Percentiles rank a stretch among this genome's conserved stretches.
Evolutionary conservation across 2,113 vertebrate species (phyloP).

Genomic region (Dromas ardeola): DNA sequence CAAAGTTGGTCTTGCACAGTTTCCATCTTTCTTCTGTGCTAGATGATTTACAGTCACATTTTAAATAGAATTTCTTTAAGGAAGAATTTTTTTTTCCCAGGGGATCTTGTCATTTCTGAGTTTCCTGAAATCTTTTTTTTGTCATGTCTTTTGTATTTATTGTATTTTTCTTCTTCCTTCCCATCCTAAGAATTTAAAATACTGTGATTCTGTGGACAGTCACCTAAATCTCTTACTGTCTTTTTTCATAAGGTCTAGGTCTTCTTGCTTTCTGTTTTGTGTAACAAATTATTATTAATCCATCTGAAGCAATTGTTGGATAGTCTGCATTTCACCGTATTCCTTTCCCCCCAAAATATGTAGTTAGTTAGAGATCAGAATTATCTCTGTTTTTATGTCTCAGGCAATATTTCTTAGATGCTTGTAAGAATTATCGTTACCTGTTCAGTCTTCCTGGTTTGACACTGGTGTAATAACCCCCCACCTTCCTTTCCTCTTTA

Average conservation of each 20-base stretch:
- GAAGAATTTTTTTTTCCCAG: neutral
- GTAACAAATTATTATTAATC: neutral
- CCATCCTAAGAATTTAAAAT: neutral
- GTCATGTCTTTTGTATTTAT: neutral
- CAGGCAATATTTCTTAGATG: neutral
- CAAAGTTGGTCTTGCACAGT: neutral
- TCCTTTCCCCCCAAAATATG: fast-evolving
- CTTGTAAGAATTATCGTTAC: neutral
- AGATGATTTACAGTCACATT: neutral
- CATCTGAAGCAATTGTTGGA: neutral
- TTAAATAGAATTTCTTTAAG: neutral
- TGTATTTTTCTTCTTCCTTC: neutral
- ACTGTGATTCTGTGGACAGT: neutral
- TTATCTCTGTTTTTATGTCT: neutral
- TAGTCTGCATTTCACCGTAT: neutral
- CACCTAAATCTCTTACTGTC: neutral
- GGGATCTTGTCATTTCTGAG: neutral
- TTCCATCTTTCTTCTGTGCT: neutral
- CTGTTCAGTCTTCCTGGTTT: neutral
- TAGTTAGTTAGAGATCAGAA: neutral
- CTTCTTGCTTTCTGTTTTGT: neutral
- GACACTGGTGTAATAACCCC: neutral
- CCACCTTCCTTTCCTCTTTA: neutral
- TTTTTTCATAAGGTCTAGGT: neutral
- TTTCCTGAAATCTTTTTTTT: neutral